Percentiles rank a stretch among this genome's conserved stretches.
phyloP scores from a whole-genome alignment of 2,888 invertebrate genomes.

The Dicroscelio sp. region DNA sequence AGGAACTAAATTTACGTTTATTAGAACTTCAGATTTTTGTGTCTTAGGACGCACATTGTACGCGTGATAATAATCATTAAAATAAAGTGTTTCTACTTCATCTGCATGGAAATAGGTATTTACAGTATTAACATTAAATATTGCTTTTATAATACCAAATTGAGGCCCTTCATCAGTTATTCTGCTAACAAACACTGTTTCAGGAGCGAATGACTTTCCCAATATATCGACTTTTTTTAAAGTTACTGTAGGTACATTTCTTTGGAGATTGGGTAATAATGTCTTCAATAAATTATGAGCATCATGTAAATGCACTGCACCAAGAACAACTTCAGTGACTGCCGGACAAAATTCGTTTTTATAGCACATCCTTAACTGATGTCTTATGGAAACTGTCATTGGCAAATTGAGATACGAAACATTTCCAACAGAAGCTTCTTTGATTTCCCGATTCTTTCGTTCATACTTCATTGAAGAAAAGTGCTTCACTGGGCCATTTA shows the following conservation, averaged over 20 bases:
- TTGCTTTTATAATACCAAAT: constrained; percentile 68
- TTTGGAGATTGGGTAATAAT: constrained; percentile 24
- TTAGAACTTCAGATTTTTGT: constrained; percentile 3
- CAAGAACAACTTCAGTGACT: constrained; percentile 28
- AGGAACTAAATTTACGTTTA: constrained; percentile 49
- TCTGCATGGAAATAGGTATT: constrained; percentile 49
- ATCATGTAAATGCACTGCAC: constrained; percentile 26
- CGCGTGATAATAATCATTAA: constrained; percentile 55
- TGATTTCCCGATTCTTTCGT: constrained; percentile 52
- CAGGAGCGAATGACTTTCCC: constrained; percentile 54
- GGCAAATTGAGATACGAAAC: constrained; percentile 47
- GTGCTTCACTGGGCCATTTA: constrained; percentile 23
- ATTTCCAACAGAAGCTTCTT: constrained; percentile 52
- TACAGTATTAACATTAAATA: constrained; percentile 60
- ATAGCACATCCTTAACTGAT: constrained; percentile 65
- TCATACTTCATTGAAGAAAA: constrained; percentile 61
- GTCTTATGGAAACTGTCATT: constrained; percentile 41
- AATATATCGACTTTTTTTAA: constrained; percentile 64
- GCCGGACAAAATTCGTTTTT: constrained; percentile 18
- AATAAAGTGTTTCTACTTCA: constrained; percentile 40
- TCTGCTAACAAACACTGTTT: constrained; percentile 58
- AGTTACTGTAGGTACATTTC: constrained; percentile 29
- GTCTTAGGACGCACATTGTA: constrained; percentile 27
- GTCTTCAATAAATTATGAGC: constrained; percentile 13
- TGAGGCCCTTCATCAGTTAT: constrained; percentile 65